phyloP scores from a whole-genome alignment of 2,113 vertebrate genomes.

The Calonectris borealis region DNA sequence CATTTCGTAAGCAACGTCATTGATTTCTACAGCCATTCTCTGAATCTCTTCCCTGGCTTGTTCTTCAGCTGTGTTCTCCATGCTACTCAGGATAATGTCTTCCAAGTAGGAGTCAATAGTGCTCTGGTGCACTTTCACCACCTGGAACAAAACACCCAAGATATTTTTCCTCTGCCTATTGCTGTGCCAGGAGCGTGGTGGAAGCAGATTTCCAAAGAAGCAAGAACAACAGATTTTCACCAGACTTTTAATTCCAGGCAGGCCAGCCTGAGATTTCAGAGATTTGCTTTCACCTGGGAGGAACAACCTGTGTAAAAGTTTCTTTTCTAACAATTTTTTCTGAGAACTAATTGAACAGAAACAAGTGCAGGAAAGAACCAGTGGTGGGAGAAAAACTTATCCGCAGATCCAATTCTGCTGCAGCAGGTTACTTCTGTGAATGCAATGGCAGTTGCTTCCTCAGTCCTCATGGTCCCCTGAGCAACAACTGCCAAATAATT shows the following conservation, averaged over 20 bases:
- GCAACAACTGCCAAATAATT: not conserved
- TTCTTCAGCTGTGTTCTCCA: conserved; percentile 81
- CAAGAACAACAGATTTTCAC: not conserved
- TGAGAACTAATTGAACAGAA: not conserved
- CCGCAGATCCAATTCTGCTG: not conserved
- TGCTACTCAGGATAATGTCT: conserved; percentile 81
- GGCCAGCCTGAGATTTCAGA: not conserved
- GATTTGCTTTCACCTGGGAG: not conserved
- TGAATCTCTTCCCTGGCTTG: conserved; percentile 88
- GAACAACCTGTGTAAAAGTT: not conserved
- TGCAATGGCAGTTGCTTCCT: not conserved
- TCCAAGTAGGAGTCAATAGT: conserved; percentile 91
- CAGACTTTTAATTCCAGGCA: not conserved
- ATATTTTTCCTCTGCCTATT: not conserved
- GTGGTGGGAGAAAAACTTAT: not conserved
- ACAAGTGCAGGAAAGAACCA: not conserved
- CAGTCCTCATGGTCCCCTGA: not conserved
- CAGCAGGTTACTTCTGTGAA: not conserved
- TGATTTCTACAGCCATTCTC: conserved; percentile 82
- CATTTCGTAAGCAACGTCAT: conserved; percentile 84
- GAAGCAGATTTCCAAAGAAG: not conserved
- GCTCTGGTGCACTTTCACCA: conserved; percentile 87
- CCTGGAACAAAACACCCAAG: conserved; percentile 68
- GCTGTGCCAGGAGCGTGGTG: not conserved
- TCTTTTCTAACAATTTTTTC: not conserved